Base-by-base conservation (phyloP, 1,140 invertebrate genomes). In the Drosophila fuyamai region DNA sequence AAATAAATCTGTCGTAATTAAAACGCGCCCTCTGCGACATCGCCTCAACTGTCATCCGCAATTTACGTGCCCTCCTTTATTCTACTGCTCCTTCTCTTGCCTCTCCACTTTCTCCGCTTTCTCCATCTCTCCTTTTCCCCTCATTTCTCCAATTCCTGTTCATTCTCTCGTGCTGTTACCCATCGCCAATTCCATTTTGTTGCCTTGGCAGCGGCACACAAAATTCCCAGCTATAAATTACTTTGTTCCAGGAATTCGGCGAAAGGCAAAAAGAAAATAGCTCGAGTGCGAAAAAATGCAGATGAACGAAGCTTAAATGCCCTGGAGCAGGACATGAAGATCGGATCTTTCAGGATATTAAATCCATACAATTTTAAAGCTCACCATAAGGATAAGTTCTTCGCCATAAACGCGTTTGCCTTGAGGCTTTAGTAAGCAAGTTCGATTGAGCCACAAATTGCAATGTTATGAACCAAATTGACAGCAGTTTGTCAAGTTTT, bases 1-100 rank as follows among this genome's bases (percentile, higher is more conserved):
- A 82, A 84, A 82, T 82, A 85, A 85, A 85, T 85, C 81, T 86
- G 78, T 41, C 60, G 82, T 86, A 85, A 85, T 85, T 85, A 85
- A 85, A 86, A 81, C 67, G 50, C 76, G 47, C 57, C 43, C 43
- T 51, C 43, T 38, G 51, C 48, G 54, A 75, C 79, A 72, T 61
- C 40, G 65, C 51, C 56, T 84, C 48, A 84, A 73, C 79, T 81
- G 75, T 84, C 81, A 76, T 67, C 66, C 61, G 56, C 48, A 85
- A 81, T 82, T 79, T 82, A 61, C 75, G 58, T 62, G 57, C 13
- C 29, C 35, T 40, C 36, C 35, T 27, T 41, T 4, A n/a, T 38
- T 29, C 46, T 9, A n/a, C 14, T 16, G 8, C 76, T 16, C 5
- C 23, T 16, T 29, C 5, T 50, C 18, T 29, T 16, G 23, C 16